A percentile compares a stretch with the other conserved stretches of the same genome.
phyloP scores from a whole-genome alignment of 2,888 invertebrate species.

The Patella caerulea region DNA sequence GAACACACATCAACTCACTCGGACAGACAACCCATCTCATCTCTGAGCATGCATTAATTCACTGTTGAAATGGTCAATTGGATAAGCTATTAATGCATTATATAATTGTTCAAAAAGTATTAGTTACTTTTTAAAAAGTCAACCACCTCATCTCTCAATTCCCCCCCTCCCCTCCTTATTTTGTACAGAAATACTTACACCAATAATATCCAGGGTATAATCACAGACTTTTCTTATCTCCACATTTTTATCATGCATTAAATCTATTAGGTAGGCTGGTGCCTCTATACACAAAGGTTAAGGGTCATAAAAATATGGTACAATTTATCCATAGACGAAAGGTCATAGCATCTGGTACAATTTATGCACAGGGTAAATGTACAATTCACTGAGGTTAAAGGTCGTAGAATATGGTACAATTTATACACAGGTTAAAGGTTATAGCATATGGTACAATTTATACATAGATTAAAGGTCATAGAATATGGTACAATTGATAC shows the following conservation, averaged over 20 bases:
- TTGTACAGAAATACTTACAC: conserved; percentile 75
- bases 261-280: conserved; percentile 94
- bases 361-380: background rate
- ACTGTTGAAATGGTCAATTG: too few species aligned
- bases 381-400: background rate
- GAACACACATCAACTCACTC: background rate
- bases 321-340: conserved; percentile 1
- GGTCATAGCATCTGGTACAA: background rate
- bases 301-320: conserved; percentile 19
- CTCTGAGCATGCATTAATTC: too few species aligned
- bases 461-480: too few species aligned
- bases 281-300: conserved; percentile 78
- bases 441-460: background rate
- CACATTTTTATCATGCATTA: conserved; percentile 97
- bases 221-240: conserved; percentile 95
- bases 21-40: too few species aligned
- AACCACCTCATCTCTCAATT: too few species aligned
- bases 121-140: too few species aligned
- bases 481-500: too few species aligned
- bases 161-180: background rate
- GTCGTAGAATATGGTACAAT: background rate
- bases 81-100: too few species aligned
- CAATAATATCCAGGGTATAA: conserved; percentile 93
- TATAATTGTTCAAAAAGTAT: too few species aligned
- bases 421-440: background rate